These are phyloP conservation scores for Benthochromis sp. DNA, from an alignment of 2,113 vertebrate genomes.

Conservation along the genomic window DNA sequence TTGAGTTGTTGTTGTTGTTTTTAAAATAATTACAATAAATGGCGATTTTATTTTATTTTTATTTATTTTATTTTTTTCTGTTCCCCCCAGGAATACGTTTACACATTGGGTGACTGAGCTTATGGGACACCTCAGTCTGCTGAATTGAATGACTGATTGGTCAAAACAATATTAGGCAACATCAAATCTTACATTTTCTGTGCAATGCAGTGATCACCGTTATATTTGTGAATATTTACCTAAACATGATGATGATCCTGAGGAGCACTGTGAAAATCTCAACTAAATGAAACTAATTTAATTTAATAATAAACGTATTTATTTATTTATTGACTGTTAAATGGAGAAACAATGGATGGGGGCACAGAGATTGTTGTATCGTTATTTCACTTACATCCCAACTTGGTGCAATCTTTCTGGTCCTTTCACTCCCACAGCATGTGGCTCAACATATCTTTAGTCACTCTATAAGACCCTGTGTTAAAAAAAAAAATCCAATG, in stretches of 20 bases:
- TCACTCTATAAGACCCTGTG: constrained; percentile 12
- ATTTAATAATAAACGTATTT: neutral
- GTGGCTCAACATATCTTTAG: constrained; percentile 5
- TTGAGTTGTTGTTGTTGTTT: constrained; percentile 19
- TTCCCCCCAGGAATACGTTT: neutral
- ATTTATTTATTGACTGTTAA: neutral
- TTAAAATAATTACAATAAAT: constrained; percentile 58
- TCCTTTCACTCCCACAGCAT: neutral
- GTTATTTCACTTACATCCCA: neutral
- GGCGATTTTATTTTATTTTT: constrained; percentile 51
- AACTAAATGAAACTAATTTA: neutral
- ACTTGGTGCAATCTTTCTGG: neutral
- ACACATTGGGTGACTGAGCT: neutral
- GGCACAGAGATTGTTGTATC: neutral
- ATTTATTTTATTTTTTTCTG: neutral
- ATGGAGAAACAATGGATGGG: neutral
- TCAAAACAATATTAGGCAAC: neutral
- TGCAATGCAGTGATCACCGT: neutral
- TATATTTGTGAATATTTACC: neutral
- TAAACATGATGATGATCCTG: neutral
- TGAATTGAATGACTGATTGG: neutral
- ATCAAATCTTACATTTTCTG: neutral
- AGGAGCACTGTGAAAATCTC: neutral
- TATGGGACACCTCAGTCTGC: neutral
- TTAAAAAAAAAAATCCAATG: constrained; percentile 15